A percentile compares a stretch with the other conserved stretches of the same genome.
Conservation (phyloP, 30 jellyfish, hydroid and myxozoan species). For the Hydractinia echinata region DNA sequence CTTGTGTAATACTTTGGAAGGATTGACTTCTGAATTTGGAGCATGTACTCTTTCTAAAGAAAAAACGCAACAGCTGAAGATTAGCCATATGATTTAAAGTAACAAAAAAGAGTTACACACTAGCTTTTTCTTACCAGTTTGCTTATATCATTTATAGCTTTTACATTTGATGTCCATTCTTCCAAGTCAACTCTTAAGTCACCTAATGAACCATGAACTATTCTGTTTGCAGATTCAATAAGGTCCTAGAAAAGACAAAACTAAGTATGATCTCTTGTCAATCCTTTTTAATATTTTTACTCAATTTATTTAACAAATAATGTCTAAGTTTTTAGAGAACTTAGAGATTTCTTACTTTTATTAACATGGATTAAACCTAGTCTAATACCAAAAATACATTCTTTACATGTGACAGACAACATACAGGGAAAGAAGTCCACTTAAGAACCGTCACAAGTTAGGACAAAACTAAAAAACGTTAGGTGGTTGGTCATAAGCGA, state of each 20-base stretch:
- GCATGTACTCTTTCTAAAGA: constrained; percentile 45
- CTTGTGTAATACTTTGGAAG: constrained; percentile 47
- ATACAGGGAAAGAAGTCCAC: too few relatives aligned
- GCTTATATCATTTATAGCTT: constrained; percentile 35
- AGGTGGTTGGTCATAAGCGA: too few relatives aligned
- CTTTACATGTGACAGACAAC: too few relatives aligned
- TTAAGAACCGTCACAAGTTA: too few relatives aligned
- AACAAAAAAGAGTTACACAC: background rate
- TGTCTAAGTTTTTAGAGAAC: background rate
- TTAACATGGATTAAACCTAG: too few relatives aligned
- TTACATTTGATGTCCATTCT: constrained; percentile 57
- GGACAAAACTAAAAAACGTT: too few relatives aligned
- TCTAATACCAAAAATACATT: too few relatives aligned
- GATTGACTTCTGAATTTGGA: constrained; percentile 68
- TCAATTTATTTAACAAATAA: background rate
- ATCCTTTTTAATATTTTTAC: background rate
- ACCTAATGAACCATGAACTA: constrained; percentile 71
- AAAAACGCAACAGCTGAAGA: background rate
- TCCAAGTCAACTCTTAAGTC: constrained; percentile 37
- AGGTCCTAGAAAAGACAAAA: constrained; percentile 44
- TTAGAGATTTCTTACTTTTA: background rate
- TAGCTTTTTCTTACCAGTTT: constrained; percentile 43
- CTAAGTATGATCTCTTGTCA: background rate
- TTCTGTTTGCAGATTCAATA: constrained; percentile 63
- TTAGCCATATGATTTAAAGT: background rate